phyloP scores from a whole-genome alignment of 2,797 vertebrate genomes.

The Aphelocoma californica region DNA sequence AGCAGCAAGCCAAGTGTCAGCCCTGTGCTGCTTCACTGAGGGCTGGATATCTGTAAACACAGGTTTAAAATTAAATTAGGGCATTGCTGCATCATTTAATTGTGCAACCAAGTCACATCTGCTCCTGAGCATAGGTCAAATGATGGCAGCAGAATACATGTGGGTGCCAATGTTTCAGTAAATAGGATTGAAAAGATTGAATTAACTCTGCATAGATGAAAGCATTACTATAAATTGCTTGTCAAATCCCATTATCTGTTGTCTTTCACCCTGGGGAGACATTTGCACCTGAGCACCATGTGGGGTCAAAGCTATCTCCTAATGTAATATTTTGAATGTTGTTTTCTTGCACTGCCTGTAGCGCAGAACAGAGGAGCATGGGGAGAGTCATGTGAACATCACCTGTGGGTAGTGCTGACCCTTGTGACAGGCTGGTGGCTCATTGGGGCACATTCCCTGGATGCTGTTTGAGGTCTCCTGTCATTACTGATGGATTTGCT shows the following conservation, averaged over 20 bases:
- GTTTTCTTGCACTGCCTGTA: not conserved
- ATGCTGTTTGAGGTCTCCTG: not conserved
- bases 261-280: not conserved
- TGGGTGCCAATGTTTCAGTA: not conserved
- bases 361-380: fast-evolving
- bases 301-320: not conserved
- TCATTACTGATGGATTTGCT: not conserved
- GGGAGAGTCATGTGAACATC: not conserved
- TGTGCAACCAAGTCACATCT: not conserved
- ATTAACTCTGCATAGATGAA: conserved; percentile 29
- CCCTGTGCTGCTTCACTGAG: not conserved
- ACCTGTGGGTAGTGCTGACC: not conserved
- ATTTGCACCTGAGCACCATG: not conserved
- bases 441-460: fast-evolving
- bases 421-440: not conserved
- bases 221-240: conserved; percentile 24
- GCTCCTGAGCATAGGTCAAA: not conserved
- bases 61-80: not conserved
- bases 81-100: not conserved
- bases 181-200: conserved; percentile 25
- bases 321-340: not conserved
- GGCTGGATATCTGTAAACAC: not conserved
- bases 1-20: not conserved
- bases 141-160: not conserved
- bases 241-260: conserved; percentile 11